Conservation (phyloP, 2,797 vertebrate genomes). For the Carapus acus region DNA sequence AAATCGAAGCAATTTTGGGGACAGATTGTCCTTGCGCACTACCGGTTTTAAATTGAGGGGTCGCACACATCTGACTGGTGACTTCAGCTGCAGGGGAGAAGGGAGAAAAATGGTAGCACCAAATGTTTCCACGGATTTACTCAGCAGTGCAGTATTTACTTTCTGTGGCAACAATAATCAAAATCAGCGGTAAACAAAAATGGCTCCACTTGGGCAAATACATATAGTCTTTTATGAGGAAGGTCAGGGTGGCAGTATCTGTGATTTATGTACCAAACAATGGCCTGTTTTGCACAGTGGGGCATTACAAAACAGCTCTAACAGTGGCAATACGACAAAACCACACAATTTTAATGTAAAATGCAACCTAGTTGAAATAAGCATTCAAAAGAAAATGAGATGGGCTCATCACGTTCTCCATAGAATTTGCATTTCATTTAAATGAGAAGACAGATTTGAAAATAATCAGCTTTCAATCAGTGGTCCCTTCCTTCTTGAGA, state of each 20-base stretch:
- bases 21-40: conserved; percentile 28
- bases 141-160: conserved; percentile 23
- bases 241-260: conserved; percentile 30
- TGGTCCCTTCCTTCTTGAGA: too few species aligned
- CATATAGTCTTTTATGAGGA: conserved; percentile 29
- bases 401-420: too few species aligned
- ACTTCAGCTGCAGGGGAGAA: conserved; percentile 19
- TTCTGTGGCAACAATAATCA: conserved; percentile 16
- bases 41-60: conserved; percentile 26
- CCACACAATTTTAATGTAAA: conserved; percentile 9
- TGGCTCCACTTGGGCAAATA: conserved; percentile 24
- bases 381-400: conserved; percentile 2
- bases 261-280: conserved; percentile 29
- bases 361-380: conserved; percentile 6
- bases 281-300: conserved; percentile 1
- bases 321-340: conserved; percentile 27
- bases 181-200: conserved; percentile 23
- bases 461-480: too few species aligned
- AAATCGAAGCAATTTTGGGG: conserved; percentile 39
- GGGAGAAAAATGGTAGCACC: conserved; percentile 12
- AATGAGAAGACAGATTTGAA: too few species aligned
- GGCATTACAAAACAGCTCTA: conserved; percentile 23
- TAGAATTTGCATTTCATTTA: too few species aligned
- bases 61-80: conserved; percentile 21
- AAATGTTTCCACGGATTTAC: conserved; percentile 14